Evolutionary conservation across 2,113 vertebrate genomes (phyloP), one percentile per base, ranked within the genome.

Genomic region (Mormoops blainvillei): DNA sequence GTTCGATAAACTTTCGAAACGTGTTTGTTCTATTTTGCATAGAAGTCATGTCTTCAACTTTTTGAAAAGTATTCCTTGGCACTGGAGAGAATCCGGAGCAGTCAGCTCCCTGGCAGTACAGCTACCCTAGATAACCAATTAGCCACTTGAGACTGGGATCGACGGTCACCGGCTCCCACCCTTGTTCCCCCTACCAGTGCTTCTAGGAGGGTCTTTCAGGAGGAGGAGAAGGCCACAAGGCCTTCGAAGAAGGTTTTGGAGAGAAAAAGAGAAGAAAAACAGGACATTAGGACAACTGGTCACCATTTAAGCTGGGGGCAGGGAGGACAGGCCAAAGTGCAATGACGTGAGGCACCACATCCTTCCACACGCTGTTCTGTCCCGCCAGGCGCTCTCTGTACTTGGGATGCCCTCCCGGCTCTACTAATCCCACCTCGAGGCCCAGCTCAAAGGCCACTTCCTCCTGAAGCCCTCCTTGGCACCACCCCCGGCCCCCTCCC

Each of bases 271-370:
- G 31, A 87, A 74, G 38, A 33, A 87, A 71, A 70, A 20, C 5
- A 61, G 73, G 56, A 48, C 50, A 38, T 6, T 5, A 13, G 33
- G 36, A 56, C 26, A 81, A 52, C 26, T 18, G 31, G 56, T 33
- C 41, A 26, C 38, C 63, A 41, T 52, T 45, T 70, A 68, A 63
- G 18, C 20, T 13, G 8, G 50, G 24, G 24, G 8, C 65, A 76
- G 43, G 78, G 38, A 38, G 2, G 33, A 86, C 6, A 58, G 65
- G 36, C 13, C 33, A 54, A 63, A 48, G 13, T n/a, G 41, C 26
- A 31, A 8, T 45, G 68, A 31, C 1, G 0, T 2, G 6, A 26
- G 12, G 19, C 4, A 38, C 6, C 16, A 10, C 0, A 0, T 50
- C 26, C n/a, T 41, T 7, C 11, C 52, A 61, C 1, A 18, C n/a